Evolutionary conservation across 2,797 vertebrate species (phyloP).

Genomic region (Muscicapa striata): DNA sequence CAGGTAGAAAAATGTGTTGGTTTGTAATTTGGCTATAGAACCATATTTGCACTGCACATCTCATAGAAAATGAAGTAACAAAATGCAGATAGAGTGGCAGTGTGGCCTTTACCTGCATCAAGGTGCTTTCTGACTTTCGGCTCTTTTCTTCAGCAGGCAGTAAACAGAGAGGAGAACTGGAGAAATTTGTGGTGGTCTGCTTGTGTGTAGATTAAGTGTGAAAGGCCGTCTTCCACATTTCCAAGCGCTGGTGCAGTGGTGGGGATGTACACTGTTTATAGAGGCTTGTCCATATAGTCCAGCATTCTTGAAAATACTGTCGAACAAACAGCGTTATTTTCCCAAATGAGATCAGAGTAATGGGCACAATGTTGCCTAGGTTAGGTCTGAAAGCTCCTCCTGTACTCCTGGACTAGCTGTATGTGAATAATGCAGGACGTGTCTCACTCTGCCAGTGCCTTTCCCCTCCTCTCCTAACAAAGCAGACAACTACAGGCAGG

Average conservation of each 20-base stretch:
- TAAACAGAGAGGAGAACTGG: not conserved
- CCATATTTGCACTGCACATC: not conserved
- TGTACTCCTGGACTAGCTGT: not conserved
- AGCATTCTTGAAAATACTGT: not conserved
- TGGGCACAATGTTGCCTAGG: not conserved
- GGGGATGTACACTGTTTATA: not conserved
- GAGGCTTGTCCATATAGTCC: not conserved
- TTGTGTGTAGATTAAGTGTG: not conserved
- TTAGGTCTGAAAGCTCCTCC: not conserved
- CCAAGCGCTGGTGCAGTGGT: rapidly evolving
- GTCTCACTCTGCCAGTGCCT: not conserved
- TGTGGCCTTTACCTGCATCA: not conserved
- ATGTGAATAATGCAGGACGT: not conserved
- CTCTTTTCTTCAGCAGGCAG: not conserved
- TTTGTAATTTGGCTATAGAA: not conserved
- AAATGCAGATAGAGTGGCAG: not conserved
- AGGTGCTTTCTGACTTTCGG: slow-evolving; percentile 7
- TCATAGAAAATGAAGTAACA: not conserved
- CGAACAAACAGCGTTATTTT: not conserved
- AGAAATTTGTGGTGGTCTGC: not conserved
- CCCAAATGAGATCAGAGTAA: not conserved
- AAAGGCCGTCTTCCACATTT: not conserved
- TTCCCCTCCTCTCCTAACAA: slow-evolving; percentile 14
- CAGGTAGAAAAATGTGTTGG: not conserved
- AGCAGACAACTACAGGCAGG: slow-evolving; percentile 31